Percentiles rank a stretch among this genome's conserved stretches.
Evolutionary conservation across 2,113 vertebrate genomes (phyloP).

Genomic region (Megalops atlanticus): DNA sequence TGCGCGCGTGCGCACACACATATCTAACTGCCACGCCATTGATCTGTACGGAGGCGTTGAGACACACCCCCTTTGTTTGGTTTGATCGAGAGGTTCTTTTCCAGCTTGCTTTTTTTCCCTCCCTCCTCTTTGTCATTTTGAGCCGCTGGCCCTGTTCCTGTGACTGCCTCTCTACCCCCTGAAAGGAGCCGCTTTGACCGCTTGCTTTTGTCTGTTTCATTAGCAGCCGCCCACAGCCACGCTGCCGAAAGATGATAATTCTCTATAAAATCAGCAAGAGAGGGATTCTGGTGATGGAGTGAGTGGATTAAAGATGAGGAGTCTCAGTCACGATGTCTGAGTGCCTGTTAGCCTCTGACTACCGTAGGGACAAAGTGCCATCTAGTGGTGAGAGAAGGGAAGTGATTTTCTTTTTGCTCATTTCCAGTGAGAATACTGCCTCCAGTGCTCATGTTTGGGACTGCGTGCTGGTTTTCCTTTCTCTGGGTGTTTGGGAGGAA

Average conservation of each 20-base stretch:
- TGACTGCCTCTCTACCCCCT: not conserved
- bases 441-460: not conserved
- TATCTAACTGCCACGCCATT: not conserved
- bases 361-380: not conserved
- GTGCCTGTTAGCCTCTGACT: not conserved
- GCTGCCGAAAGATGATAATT: slow-evolving; percentile 3
- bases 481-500: too few species aligned
- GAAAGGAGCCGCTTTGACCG: not conserved
- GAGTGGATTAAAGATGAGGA: slow-evolving; percentile 5
- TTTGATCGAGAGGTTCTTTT: not conserved
- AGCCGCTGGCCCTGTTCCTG: not conserved
- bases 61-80: not conserved
- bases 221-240: not conserved
- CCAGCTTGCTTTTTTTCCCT: not conserved
- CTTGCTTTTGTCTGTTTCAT: slow-evolving; percentile 5
- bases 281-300: not conserved
- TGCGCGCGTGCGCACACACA: too few species aligned
- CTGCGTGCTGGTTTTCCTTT: not conserved
- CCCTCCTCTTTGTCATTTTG: not conserved
- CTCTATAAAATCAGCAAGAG: not conserved
- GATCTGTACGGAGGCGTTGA: not conserved
- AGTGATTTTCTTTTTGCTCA: not conserved
- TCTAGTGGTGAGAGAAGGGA: not conserved
- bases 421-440: not conserved
- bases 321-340: not conserved